Evolutionary conservation across 2,888 invertebrate genomes (phyloP), one percentile per base, ranked within the genome.

Genomic region (Leucania comma): DNA sequence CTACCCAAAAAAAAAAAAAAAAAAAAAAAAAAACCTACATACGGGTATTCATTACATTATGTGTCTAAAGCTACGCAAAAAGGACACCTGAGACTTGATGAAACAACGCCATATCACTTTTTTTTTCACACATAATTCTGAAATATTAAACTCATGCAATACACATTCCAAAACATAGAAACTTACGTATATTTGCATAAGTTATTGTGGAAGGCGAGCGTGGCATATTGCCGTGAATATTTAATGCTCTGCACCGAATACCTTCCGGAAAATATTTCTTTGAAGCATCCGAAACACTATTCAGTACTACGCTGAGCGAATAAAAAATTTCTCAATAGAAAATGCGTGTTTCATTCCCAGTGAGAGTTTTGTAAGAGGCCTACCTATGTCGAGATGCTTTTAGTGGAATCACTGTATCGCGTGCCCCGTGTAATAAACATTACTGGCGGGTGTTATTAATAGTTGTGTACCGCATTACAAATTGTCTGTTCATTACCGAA

Each of bases 351-450:
- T 84, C 83, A 76, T 86, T 87, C 74, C 83, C 80, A 80, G 75
- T 51, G 85, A 86, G 81, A 86, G 81, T 86, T 83, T 83, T 82
- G 82, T 88, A 87, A 88, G 89, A 89, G 84, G 82, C 86, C 81
- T 86, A 86, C 86, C 82, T 86, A 84, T 86, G 79, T 78, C 65
- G 84, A 87, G 91, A 93, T 91, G 93, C 93, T 94, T 94, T 94
- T 93, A 93, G 92, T 89, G 78, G 89, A 94, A 94, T 94, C 93
- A 91, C 93, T 90, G 89, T 90, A 92, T 94, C 87, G 95, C 93
- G 93, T 94, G 94, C 85, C 75, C 75, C 67, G 77, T 80, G 87
- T 89, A 89, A 92, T 93, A 92, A 91, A 89, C 89, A 90, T 89
- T 90, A 88, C 82, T 66, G 73, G 78, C 71, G 75, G 84, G 79